Evolutionary conservation across 30 jellyfish, hydroid and myxozoan species (phyloP), one percentile per base, ranked within the genome.

Genomic region (Haliclystus octoradiatus): DNA sequence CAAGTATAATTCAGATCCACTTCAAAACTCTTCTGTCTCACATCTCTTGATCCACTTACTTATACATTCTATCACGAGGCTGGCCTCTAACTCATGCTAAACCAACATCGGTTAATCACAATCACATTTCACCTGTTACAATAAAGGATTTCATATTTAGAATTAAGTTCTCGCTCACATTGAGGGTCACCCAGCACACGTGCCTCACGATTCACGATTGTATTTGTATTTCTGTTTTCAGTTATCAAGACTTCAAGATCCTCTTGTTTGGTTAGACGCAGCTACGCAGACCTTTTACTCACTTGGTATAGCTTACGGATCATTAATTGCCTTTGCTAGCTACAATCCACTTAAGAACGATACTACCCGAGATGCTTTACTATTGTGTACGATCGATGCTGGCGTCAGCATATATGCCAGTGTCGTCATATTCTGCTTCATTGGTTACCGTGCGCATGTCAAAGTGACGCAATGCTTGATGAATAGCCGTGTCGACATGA

Each of bases 371-470:
- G 99, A 91, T 69, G 94, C 99, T 40, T 66, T 91, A 12, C 51
- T 82, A 3, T 70, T 91, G 49, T 91, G 99, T 53, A 69, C 82
- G 25, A 81, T 91, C 51, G 99, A 91, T 64, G 94, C 99, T 3
- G 94, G 99, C 26, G 99, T 91, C 35, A 91, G 99, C 72, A 78
- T 91, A 3, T 91, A 91, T 63, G 95, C 99, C 2, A 91, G 99
- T 50, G 95, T 91, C 4, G 99, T 91, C 19, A 77, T 91, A 12
- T 91, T 91, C 57, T 91, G 99, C 60, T 91, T 91, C 68, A 77
- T 91, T 66, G 99, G 99, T 25, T 91, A 74, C 70, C 92, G 99
- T 28, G 99, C 99, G 46, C 94, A 91, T 27, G 61, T 70, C 67
- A 83, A 91, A 52, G 80, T 78, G 65, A 88, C 76, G 28, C 88